phyloP scores from a whole-genome alignment of 2,797 vertebrate species.

The Mallotus villosus region DNA sequence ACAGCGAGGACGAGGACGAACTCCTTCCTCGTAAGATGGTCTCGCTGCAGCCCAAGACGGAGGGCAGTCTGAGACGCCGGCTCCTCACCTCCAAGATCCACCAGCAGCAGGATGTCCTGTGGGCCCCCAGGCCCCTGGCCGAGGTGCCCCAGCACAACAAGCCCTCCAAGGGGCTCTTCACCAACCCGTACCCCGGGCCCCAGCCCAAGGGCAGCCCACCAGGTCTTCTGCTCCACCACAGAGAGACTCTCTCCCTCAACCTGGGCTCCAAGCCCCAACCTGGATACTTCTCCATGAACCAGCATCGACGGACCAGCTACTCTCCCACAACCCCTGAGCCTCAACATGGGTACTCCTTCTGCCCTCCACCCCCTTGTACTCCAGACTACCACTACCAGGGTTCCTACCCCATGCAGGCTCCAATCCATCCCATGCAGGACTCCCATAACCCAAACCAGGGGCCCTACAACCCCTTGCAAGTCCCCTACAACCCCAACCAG shows the following conservation, averaged over 20 bases:
- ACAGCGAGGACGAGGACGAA: slow-evolving; percentile 54
- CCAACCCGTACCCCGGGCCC: not conserved
- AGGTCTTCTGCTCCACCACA: not conserved
- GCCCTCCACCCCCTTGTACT: not conserved
- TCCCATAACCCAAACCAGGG: not conserved
- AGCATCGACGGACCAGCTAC: slow-evolving; percentile 3
- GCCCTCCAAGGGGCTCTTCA: not conserved
- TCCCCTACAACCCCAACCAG: not conserved
- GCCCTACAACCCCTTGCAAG: not conserved
- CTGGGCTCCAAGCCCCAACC: not conserved
- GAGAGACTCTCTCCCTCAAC: not conserved
- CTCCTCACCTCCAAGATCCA: slow-evolving; percentile 50
- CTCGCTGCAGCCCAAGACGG: slow-evolving; percentile 38
- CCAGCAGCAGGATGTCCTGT: slow-evolving; percentile 41
- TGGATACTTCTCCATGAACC: not conserved
- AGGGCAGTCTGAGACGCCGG: slow-evolving; percentile 44
- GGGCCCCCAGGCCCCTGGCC: slow-evolving; percentile 32
- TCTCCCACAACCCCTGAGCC: not conserved
- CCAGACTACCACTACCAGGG: not conserved
- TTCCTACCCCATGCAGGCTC: not conserved
- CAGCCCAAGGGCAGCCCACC: not conserved
- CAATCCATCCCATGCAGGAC: not conserved
- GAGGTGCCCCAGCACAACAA: slow-evolving; percentile 9
- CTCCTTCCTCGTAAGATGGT: slow-evolving; percentile 39
- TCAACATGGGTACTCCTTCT: not conserved